These are phyloP conservation scores for Sciurus niger DNA, from an alignment of 2,113 vertebrate genomes.

Conservation along the genomic window DNA sequence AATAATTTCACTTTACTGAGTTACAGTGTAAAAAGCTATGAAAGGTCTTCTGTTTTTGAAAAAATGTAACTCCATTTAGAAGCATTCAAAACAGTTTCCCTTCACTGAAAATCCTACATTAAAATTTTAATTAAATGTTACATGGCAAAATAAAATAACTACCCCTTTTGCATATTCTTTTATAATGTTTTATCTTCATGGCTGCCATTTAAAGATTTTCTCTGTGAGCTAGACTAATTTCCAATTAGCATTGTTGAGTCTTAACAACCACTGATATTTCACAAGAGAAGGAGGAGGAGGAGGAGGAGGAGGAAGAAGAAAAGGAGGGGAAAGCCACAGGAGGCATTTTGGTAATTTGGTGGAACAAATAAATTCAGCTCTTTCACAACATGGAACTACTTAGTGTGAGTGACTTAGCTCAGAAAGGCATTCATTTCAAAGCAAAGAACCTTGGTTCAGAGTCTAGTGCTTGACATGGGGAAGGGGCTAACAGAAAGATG, in stretches of 20 bases:
- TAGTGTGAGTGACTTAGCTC: not conserved
- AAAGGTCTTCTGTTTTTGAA: not conserved
- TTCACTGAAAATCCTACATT: not conserved
- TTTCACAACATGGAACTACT: not conserved
- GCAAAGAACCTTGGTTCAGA: not conserved
- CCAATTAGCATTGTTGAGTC: slow-evolving; percentile 39
- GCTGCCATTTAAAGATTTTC: slow-evolving; percentile 24
- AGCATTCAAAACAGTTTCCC: not conserved
- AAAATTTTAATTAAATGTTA: slow-evolving; percentile 30
- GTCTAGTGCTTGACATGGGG: not conserved
- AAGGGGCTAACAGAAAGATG: slow-evolving; percentile 19
- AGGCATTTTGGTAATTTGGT: not conserved
- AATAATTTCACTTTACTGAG: not conserved
- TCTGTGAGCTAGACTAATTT: not conserved
- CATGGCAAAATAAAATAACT: slow-evolving; percentile 3
- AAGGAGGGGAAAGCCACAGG: not conserved
- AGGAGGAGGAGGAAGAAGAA: not conserved
- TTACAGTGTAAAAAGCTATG: not conserved
- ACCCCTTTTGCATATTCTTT: not conserved
- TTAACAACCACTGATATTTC: not conserved
- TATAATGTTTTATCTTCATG: not conserved
- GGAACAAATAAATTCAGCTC: not conserved
- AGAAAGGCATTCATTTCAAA: not conserved
- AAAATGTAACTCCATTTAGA: not conserved
- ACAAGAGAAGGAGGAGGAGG: not conserved